Conservation (phyloP, 2,113 vertebrate genomes). For the Candoia aspera region DNA sequence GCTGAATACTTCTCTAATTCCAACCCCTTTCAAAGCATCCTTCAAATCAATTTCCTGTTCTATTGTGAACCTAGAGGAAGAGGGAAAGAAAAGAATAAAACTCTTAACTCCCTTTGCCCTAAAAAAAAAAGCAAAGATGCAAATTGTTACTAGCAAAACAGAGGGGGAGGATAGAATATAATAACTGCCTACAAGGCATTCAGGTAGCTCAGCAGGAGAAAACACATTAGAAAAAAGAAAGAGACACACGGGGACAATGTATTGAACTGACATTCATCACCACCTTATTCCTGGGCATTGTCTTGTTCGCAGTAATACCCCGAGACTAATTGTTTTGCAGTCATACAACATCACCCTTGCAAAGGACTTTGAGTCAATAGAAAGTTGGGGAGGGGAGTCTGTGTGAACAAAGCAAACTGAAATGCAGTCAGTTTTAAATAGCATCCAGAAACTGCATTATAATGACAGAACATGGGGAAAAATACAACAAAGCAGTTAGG, state of each 20-base stretch:
- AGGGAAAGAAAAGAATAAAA: slow-evolving; percentile 17
- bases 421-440: slow-evolving; percentile 1
- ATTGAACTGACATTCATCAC: slow-evolving; percentile 3
- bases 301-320: slow-evolving; percentile 36
- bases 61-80: slow-evolving; percentile 86
- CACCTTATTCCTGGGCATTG: slow-evolving; percentile 7
- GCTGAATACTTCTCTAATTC: slow-evolving; percentile 88
- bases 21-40: slow-evolving; percentile 84
- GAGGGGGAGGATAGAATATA: not conserved
- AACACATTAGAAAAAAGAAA: slow-evolving; percentile 11
- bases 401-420: not conserved
- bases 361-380: slow-evolving; percentile 32
- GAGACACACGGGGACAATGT: not conserved
- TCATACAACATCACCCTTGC: slow-evolving; percentile 7
- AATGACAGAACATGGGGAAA: not conserved
- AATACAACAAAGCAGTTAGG: not conserved
- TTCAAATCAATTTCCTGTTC: slow-evolving; percentile 94
- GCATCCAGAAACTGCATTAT: not conserved
- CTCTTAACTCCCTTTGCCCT: not conserved
- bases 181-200: not conserved
- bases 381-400: not conserved
- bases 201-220: not conserved
- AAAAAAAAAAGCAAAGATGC: slow-evolving; percentile 31
- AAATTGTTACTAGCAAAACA: slow-evolving; percentile 9
- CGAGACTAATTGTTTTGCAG: slow-evolving; percentile 30